A percentile compares a stretch with the other conserved stretches of the same genome.
These are phyloP conservation scores for Choloepus hoffmanni DNA, from an alignment of 2,113 vertebrate genomes.

Conservation along the genomic window DNA sequence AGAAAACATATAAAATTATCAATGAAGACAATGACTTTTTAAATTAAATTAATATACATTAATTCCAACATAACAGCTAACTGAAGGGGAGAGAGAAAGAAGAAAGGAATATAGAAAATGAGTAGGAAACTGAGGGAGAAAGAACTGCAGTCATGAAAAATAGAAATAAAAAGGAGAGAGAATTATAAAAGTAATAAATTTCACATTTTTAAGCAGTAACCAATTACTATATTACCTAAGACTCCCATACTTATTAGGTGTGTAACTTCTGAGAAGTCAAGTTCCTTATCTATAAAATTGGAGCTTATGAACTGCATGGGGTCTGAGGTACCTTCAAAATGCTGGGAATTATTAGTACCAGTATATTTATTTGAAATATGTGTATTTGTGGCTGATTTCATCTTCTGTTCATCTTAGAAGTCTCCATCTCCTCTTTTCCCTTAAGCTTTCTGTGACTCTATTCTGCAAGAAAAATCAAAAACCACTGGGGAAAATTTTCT, in stretches of 20 bases:
- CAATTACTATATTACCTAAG: not conserved
- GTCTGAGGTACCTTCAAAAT: not conserved
- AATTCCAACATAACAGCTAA: slow-evolving; percentile 24
- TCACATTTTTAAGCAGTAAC: not conserved
- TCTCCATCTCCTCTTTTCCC: not conserved
- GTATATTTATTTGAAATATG: not conserved
- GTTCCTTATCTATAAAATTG: not conserved
- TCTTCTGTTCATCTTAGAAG: not conserved
- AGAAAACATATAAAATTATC: slow-evolving; percentile 44
- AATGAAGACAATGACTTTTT: slow-evolving; percentile 3
- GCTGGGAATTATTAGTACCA: not conserved
- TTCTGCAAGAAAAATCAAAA: slow-evolving; percentile 24
- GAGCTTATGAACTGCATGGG: not conserved
- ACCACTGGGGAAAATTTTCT: not conserved
- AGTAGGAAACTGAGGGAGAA: slow-evolving; percentile 15
- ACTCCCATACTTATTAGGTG: not conserved
- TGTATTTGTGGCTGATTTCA: not conserved
- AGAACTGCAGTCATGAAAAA: slow-evolving; percentile 16
- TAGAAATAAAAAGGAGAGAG: slow-evolving; percentile 32
- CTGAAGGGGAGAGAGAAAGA: not conserved
- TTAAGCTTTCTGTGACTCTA: not conserved
- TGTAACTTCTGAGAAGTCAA: not conserved
- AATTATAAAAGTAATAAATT: not conserved
- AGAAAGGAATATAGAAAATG: not conserved
- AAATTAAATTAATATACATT: slow-evolving; percentile 3